Evolutionary conservation across 2,888 invertebrate species (phyloP).

Genomic region (Cephonodes hylas): DNA sequence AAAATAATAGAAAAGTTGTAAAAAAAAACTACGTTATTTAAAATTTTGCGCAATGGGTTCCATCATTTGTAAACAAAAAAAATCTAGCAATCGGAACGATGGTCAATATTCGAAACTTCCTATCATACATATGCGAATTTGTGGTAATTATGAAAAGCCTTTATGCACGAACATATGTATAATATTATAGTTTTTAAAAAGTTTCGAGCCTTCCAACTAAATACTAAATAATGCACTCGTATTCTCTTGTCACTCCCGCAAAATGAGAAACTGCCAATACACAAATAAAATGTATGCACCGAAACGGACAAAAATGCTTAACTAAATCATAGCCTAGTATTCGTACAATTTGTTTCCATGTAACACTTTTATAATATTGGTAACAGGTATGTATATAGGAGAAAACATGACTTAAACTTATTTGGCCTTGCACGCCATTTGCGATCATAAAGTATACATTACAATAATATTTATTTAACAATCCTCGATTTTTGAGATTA

Average conservation of each 20-base stretch:
- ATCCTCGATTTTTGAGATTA: background rate
- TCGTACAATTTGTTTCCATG: background rate
- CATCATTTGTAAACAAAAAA: background rate
- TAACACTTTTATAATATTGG: background rate
- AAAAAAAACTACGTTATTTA: too few species aligned
- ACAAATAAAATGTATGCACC: constrained; percentile 60
- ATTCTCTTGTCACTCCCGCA: background rate
- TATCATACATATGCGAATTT: constrained; percentile 13
- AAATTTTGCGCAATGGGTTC: too few species aligned
- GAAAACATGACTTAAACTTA: background rate
- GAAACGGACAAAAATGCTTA: constrained; percentile 34
- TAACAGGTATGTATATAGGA: constrained; percentile 3
- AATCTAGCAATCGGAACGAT: background rate
- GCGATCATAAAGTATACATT: background rate
- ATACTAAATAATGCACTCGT: constrained; percentile 7
- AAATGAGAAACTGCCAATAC: background rate
- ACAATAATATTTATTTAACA: background rate
- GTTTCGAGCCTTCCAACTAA: constrained; percentile 5
- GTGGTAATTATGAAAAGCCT: constrained; percentile 12
- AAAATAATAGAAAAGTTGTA: too few species aligned
- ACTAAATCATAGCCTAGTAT: constrained; percentile 68
- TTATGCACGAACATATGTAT: background rate
- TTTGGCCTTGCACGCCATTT: constrained; percentile 2
- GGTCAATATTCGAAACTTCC: background rate
- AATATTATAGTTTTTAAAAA: background rate